Base-by-base conservation (phyloP, 2,888 invertebrate species). In the Scaptomyza cyrtandrae region DNA sequence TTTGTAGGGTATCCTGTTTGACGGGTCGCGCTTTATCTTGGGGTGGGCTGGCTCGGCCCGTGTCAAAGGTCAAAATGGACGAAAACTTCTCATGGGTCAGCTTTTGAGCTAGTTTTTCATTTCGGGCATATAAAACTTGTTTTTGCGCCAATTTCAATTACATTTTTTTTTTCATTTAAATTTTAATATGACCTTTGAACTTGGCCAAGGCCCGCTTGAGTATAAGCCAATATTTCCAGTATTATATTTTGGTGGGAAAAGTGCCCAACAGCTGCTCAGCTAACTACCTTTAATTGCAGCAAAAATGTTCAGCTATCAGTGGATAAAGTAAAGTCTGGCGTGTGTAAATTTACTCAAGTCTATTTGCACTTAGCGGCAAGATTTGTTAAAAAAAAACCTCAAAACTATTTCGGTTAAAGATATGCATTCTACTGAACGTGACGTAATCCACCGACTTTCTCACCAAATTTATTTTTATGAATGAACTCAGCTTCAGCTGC, bases 61-160 rank as follows among this genome's bases (percentile, higher is more conserved):
- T 81, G 87, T 85, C 88, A 86, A 78, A 86, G 86, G 86, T 86
- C 86, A 86, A 76, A 88, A 75, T 84, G 78, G 66, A 72, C 80
- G 80, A 88, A 86, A 86, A 86, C 88, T 88, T 86, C 86, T 78
- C 86, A 86, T 86, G 85, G 85, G 84, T 86, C 88, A 83, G 78
- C 63, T 53, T 33, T 39, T 52, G 56, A 9, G 46, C 52, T 39
- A 52, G 46, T 52, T 61, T 64, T 43, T 16, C n/a, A 62, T 77
- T 71, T 64, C 50, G 49, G 35, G 73, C 50, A 67, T 69, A 71
- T 41, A 70, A 77, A 86, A 86, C 88, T 53, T n/a, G 87, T 86
- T 86, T 83, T 46, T 48, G 52, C 60, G 52, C 67, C 71, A 72
- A 74, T 81, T 78, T 75, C 60, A 75, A 68, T 68, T 56, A 53